phyloP scores from a whole-genome alignment of 1,140 invertebrate species.

The Ips typographus region DNA sequence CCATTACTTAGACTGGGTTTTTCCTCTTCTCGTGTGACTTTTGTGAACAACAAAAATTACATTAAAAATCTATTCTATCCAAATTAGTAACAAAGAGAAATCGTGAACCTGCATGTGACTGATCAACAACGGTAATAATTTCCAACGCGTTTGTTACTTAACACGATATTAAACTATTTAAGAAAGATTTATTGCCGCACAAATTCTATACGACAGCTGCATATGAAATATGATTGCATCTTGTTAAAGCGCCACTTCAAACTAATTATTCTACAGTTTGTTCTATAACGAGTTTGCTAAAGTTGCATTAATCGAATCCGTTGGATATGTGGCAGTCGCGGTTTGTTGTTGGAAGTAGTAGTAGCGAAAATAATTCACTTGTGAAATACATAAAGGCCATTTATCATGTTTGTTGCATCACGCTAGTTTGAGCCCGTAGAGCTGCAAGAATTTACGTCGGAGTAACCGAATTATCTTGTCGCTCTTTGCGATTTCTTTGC shows the following conservation, averaged over 20 bases:
- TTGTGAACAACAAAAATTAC: background rate
- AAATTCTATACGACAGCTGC: slow-evolving; percentile 9
- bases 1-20: background rate
- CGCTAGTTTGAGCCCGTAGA: no score
- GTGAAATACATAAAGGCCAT: slow-evolving; percentile 7
- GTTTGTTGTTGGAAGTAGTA: slow-evolving; percentile 12
- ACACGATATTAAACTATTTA: slow-evolving; percentile 16
- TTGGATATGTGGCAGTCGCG: slow-evolving; percentile 4
- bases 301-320: slow-evolving; percentile 13
- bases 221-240: slow-evolving; percentile 13
- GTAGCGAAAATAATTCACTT: slow-evolving; percentile 12
- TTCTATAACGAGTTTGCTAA: slow-evolving; percentile 4
- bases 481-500: no score
- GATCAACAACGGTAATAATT: slow-evolving; percentile 11
- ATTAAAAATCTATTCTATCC: background rate
- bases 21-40: background rate
- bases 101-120: slow-evolving; percentile 3
- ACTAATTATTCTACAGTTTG: slow-evolving; percentile 19
- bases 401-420: background rate
- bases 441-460: no score
- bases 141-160: slow-evolving; percentile 4
- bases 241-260: slow-evolving; percentile 8
- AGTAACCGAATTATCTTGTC: no score
- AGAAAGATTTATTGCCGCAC: slow-evolving; percentile 12
- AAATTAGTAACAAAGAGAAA: background rate